These are phyloP conservation scores for Rotaria sp. DNA, from an alignment of 2,888 invertebrate genomes.

Conservation along the genomic window DNA sequence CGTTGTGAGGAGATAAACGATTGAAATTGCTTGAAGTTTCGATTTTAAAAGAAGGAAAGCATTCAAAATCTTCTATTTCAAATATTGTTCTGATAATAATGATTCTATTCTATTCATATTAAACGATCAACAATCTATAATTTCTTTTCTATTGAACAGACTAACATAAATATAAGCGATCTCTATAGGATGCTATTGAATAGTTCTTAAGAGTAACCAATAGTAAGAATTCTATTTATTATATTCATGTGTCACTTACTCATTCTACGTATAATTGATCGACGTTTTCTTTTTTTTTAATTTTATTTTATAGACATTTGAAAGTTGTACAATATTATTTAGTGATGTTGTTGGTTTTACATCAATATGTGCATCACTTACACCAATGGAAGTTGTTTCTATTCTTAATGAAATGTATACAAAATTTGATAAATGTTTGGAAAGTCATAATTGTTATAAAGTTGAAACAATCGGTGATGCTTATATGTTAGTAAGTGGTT, in stretches of 20 bases:
- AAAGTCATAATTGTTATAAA: slow-evolving; percentile 85
- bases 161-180: neutral
- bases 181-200: neutral
- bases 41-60: too few relatives aligned
- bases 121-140: too few relatives aligned
- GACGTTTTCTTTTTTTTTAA: too few relatives aligned
- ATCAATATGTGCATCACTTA: slow-evolving; percentile 86
- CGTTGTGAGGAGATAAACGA: too few relatives aligned
- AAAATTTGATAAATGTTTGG: slow-evolving; percentile 87
- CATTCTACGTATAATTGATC: neutral
- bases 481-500: slow-evolving; percentile 94
- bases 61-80: too few relatives aligned
- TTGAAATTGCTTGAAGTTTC: too few relatives aligned
- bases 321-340: slow-evolving; percentile 87
- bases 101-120: neutral
- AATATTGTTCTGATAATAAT: neutral
- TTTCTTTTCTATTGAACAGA: neutral
- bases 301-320: slow-evolving; percentile 60
- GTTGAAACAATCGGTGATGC: slow-evolving; percentile 94
- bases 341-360: slow-evolving; percentile 96
- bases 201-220: neutral
- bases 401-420: slow-evolving; percentile 91
- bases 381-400: slow-evolving; percentile 92
- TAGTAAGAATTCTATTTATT: neutral
- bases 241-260: neutral